These are phyloP conservation scores for Drosophila azteca DNA, from an alignment of 1,140 invertebrate genomes.

Conservation along the genomic window DNA sequence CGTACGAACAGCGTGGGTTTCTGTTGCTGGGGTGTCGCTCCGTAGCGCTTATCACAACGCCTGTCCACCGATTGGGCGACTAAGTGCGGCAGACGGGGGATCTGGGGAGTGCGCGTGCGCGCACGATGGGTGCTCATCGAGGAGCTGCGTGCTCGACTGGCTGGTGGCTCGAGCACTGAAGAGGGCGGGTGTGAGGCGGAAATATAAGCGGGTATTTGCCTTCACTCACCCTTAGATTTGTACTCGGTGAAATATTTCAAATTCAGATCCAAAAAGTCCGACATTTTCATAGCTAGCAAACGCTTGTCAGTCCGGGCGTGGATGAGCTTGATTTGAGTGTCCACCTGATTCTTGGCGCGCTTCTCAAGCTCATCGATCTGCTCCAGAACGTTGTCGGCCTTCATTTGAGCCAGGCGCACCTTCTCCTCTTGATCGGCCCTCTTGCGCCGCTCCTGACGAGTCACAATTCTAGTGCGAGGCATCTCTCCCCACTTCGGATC, in stretches of 20 bases:
- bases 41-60: too few species aligned
- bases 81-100: background rate
- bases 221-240: slow-evolving; percentile 14
- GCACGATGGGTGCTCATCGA: slow-evolving; percentile 12
- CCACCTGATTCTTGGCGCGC: slow-evolving; percentile 10
- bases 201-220: too few species aligned
- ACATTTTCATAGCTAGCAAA: slow-evolving; percentile 54
- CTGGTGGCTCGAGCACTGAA: background rate
- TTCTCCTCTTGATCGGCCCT: slow-evolving; percentile 40
- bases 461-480: slow-evolving; percentile 56
- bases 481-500: slow-evolving; percentile 33
- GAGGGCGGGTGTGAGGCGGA: background rate
- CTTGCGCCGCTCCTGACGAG: slow-evolving; percentile 34
- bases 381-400: slow-evolving; percentile 26
- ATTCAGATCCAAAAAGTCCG: slow-evolving; percentile 39
- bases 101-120: slow-evolving; percentile 29
- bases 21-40: background rate
- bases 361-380: background rate
- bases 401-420: slow-evolving; percentile 45
- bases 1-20: slow-evolving; percentile 85
- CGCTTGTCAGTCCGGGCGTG: slow-evolving; percentile 18
- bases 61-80: too few species aligned
- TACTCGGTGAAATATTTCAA: slow-evolving; percentile 25
- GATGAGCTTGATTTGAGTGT: slow-evolving; percentile 22
- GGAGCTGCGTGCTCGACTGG: slow-evolving; percentile 12